Evolutionary conservation across 2,888 invertebrate genomes (phyloP).

Genomic region (Zaprionus obscuricornis): DNA sequence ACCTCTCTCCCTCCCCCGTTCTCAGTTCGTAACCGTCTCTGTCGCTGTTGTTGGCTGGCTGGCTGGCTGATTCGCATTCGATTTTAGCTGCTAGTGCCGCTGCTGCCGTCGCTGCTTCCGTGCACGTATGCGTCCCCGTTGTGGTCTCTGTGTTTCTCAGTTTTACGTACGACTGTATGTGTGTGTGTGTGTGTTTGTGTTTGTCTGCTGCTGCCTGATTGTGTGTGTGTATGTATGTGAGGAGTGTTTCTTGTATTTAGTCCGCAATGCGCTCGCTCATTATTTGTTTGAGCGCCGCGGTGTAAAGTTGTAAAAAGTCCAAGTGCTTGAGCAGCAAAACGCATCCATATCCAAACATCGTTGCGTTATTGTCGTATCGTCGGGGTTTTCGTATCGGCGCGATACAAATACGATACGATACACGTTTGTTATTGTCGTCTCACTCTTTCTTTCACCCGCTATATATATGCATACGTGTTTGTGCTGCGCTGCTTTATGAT

Average conservation of each 20-base stretch:
- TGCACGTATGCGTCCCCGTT: conserved; percentile 63
- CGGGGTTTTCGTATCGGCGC: conserved; percentile 47
- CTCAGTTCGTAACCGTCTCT: conserved; percentile 14
- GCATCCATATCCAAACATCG: conserved; percentile 61
- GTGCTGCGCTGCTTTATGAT: conserved; percentile 8
- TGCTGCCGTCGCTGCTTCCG: conserved; percentile 64
- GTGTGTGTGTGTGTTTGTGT: conserved; percentile 23
- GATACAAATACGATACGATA: too few species aligned
- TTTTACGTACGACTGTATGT: conserved; percentile 13
- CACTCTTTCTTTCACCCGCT: conserved; percentile 38
- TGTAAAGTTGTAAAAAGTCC: conserved; percentile 82
- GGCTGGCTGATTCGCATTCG: conserved; percentile 73
- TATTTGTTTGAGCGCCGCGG: conserved; percentile 83
- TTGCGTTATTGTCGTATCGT: conserved; percentile 43
- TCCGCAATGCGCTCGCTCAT: conserved; percentile 80
- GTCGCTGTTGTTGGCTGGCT: conserved; percentile 62
- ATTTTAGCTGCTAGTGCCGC: conserved; percentile 68
- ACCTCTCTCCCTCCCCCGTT: conserved; percentile 40
- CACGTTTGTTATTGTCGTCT: conserved; percentile 31
- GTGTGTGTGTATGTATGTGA: conserved; percentile 55
- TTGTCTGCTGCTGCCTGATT: too few species aligned
- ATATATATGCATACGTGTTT: conserved; percentile 28
- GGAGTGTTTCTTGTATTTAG: conserved; percentile 78
- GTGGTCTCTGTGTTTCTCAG: conserved; percentile 51
- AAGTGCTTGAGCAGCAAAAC: conserved; percentile 68